Evolutionary conservation across 1,140 invertebrate genomes (phyloP).

Genomic region (Linepithema humile): DNA sequence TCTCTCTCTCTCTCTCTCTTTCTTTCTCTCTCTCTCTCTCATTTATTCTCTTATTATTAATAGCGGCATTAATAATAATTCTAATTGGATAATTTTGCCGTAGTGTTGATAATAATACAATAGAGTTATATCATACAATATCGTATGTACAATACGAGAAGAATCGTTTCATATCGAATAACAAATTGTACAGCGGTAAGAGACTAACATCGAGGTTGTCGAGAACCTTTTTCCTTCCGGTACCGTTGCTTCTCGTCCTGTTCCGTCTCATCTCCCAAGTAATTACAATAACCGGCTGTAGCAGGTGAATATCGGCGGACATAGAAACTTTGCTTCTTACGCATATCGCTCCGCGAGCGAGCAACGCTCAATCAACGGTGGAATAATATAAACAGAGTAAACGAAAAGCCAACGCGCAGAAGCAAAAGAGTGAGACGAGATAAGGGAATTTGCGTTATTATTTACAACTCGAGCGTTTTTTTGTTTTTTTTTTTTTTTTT

Average conservation of each 20-base stretch:
- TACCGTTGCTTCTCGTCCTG: not conserved
- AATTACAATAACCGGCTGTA: conserved; percentile 2
- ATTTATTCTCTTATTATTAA: conserved; percentile 60
- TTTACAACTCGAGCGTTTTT: not conserved
- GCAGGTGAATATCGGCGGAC: not conserved
- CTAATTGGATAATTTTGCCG: conserved; percentile 66
- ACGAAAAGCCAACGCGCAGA: not conserved
- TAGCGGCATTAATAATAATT: conserved; percentile 72
- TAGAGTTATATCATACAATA: conserved; percentile 68
- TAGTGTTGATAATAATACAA: conserved; percentile 70
- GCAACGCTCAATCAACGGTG: not conserved
- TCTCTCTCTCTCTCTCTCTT: conserved; percentile 24
- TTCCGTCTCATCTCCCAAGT: not conserved
- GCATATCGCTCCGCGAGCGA: not conserved
- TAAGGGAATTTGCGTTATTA: not conserved
- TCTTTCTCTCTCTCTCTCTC: conserved; percentile 21
- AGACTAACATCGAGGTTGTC: conserved; percentile 68
- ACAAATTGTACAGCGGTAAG: conserved; percentile 74
- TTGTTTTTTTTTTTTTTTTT: too few species aligned
- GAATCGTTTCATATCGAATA: conserved; percentile 68
- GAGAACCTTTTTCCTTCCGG: conserved; percentile 31
- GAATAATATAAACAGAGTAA: not conserved
- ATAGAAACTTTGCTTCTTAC: not conserved
- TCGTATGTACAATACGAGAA: conserved; percentile 67
- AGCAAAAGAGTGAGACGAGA: not conserved